These are phyloP conservation scores for Coryphaenoides rupestris DNA, from an alignment of 2,113 vertebrate genomes.

Conservation along the genomic window DNA sequence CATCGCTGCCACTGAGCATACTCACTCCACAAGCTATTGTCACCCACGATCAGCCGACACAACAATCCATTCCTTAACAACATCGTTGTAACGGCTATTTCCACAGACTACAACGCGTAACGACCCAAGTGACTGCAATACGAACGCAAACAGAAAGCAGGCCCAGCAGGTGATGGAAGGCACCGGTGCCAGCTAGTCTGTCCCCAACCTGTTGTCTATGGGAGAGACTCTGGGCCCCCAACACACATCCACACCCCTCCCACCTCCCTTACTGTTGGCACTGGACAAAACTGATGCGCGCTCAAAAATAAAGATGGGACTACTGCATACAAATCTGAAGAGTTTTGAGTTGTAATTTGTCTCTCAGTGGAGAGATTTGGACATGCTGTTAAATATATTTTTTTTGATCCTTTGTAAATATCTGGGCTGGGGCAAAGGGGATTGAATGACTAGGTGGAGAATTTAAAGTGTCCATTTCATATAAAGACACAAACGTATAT, in stretches of 20 bases:
- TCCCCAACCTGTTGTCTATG: slow-evolving; percentile 50
- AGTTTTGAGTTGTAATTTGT: slow-evolving; percentile 38
- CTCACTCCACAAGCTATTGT: no score
- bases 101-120: no score
- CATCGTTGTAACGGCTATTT: no score
- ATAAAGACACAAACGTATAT: slow-evolving; percentile 59
- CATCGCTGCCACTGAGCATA: no score
- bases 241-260: slow-evolving; percentile 40
- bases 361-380: slow-evolving; percentile 59
- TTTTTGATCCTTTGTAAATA: slow-evolving; percentile 96
- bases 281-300: slow-evolving; percentile 66
- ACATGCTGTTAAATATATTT: slow-evolving; percentile 94
- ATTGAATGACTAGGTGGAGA: slow-evolving; percentile 73
- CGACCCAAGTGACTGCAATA: no score
- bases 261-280: slow-evolving; percentile 72
- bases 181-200: slow-evolving; percentile 91
- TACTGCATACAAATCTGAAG: slow-evolving; percentile 59
- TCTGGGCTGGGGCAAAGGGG: slow-evolving; percentile 77
- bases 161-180: slow-evolving; percentile 99
- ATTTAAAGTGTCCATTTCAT: slow-evolving; percentile 67
- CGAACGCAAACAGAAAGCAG: no score
- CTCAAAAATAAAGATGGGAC: slow-evolving; percentile 57
- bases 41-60: no score
- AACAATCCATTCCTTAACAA: no score
- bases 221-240: slow-evolving; percentile 58